phyloP scores from a whole-genome alignment of 2,888 invertebrate genomes.

The Agrotis segetum region DNA sequence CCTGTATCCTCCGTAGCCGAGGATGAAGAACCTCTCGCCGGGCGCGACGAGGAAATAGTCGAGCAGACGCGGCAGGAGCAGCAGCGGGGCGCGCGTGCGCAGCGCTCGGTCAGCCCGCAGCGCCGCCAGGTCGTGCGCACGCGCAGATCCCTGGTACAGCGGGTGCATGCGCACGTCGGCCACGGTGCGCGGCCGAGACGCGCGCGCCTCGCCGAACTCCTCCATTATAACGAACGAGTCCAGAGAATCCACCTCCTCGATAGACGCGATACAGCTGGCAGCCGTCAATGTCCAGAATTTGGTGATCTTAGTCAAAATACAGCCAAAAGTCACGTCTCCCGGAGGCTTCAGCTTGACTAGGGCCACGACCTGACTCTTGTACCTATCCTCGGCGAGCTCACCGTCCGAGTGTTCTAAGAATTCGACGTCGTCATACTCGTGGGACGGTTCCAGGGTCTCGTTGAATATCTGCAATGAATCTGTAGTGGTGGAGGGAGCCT shows the following conservation, averaged over 20 bases:
- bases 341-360: constrained; percentile 78
- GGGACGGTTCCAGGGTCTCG: constrained; percentile 8
- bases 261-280: constrained; percentile 83
- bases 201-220: constrained; percentile 66
- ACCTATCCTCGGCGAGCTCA: constrained; percentile 52
- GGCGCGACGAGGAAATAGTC: constrained; percentile 77
- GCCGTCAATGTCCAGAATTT: constrained; percentile 81
- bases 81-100: constrained; percentile 25
- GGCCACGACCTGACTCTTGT: constrained; percentile 71
- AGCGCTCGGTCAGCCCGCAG: constrained; percentile 73
- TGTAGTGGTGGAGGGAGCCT: background rate
- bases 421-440: constrained; percentile 37
- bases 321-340: constrained; percentile 78
- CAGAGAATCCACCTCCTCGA: constrained; percentile 81
- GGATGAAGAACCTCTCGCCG: constrained; percentile 77
- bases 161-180: constrained; percentile 80
- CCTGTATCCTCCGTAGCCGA: constrained; percentile 82
- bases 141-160: constrained; percentile 70
- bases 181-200: constrained; percentile 69
- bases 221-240: constrained; percentile 82
- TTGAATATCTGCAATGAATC: constrained; percentile 6
- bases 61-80: constrained; percentile 69
- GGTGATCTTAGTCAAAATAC: constrained; percentile 79
- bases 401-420: constrained; percentile 61
- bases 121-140: constrained; percentile 76